phyloP scores from a whole-genome alignment of 2,888 invertebrate species.

The Agrochola lychnidis region DNA sequence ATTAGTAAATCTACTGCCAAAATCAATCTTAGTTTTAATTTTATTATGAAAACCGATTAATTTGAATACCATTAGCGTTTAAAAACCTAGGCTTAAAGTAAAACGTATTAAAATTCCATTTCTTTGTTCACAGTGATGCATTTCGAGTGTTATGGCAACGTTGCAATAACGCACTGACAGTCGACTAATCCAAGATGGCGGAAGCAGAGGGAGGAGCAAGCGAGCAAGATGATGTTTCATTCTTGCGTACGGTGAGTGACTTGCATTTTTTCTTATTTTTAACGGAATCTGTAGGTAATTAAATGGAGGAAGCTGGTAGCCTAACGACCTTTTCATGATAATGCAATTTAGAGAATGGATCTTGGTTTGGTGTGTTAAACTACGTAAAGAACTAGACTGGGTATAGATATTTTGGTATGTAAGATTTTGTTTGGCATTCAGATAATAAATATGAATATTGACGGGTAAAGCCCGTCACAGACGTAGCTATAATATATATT shows the following conservation, averaged over 20 bases:
- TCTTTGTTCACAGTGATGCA: slow-evolving; percentile 82
- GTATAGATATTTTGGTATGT: no score
- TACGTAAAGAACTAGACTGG: no score
- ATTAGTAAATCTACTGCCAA: neutral
- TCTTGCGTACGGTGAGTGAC: slow-evolving; percentile 98
- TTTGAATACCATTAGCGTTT: neutral
- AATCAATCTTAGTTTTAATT: neutral
- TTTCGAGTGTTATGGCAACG: slow-evolving; percentile 79
- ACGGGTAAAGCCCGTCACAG: no score
- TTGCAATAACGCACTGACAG: slow-evolving; percentile 73
- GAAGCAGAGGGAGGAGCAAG: slow-evolving; percentile 98
- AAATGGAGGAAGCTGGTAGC: neutral
- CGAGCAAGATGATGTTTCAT: slow-evolving; percentile 99
- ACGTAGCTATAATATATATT: no score
- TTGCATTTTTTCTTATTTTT: slow-evolving; percentile 22
- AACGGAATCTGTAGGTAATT: neutral
- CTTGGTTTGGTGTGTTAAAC: neutral
- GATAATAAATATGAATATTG: neutral
- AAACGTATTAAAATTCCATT: slow-evolving; percentile 29
- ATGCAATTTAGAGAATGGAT: slow-evolving; percentile 2
- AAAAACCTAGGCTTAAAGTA: no score
- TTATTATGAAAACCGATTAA: neutral
- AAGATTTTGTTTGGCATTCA: neutral
- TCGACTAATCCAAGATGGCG: slow-evolving; percentile 92
- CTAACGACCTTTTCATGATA: slow-evolving; percentile 11